Evolutionary conservation across 2,113 vertebrate genomes (phyloP), one percentile per base, ranked within the genome.

Genomic region (Collichthys lucidus): DNA sequence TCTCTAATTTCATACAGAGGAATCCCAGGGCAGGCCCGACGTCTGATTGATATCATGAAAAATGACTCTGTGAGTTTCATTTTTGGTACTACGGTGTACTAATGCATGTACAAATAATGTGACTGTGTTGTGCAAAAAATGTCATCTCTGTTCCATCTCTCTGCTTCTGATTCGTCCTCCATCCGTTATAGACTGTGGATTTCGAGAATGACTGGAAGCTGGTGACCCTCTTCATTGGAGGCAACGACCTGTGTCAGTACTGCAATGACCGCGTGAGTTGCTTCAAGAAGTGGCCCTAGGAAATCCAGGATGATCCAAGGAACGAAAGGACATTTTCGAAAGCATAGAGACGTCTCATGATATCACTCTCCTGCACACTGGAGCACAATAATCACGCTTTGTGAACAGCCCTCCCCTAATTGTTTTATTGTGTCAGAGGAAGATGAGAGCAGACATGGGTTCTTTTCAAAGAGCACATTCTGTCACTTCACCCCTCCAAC

Each of bases 131-230:
- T 66, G 12, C 24, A 64, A 76, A 19, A 19, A 35, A 46, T 66
- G 14, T 29, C 8, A 65, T 61, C 10, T 67, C 26, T 4, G 44
- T 20, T 49, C 5, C 2, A 7, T 59, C 53, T 16, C 62, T 64
- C 1, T 47, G n/a, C 17, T 42, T 70, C 24, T 85, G 20, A 26
- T 50, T 64, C 22, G 66, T 24, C 65, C 68, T 50, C 22, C 67
- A n/a, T 62, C 47, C 79, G n/a, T 81, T 69, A 47, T 68, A 99
- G 97, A 79, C 93, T 4, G 95, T 99, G 74, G 91, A 97, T 89
- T 96, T 97, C 86, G 71, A 96, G 61, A 91, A 96, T 5, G 97
- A 98, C 85, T 99, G 98, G 98, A 99, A 99, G 92, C 88, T 99
- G 89, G 94, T 99, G 89, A 99, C 97, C 1, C 76, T 99, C 79